Base-by-base conservation (phyloP, 2,797 vertebrate species). In the Fistularia tabacaria region DNA sequence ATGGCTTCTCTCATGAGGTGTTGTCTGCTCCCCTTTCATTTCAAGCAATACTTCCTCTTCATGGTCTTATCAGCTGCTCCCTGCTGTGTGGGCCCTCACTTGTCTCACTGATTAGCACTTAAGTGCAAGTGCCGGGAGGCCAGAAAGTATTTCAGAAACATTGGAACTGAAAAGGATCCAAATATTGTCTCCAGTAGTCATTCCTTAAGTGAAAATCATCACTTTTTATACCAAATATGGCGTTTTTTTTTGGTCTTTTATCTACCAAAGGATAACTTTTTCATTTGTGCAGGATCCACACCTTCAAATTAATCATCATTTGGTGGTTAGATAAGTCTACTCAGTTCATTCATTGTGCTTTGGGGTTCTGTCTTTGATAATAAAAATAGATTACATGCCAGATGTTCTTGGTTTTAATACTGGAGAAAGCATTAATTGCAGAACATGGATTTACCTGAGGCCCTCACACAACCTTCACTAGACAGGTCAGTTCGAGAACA, bases 101-200 rank as follows among this genome's bases (percentile, higher is more conserved):
- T 57, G 67, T 84, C 83, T 60, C 79, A 49, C 60, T 66, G 61
- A 79, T 79, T 75, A 68, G 69, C 65, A 50, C 72, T 59, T 67
- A 50, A 70, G 65, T 58, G 51, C 13, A 56, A 60, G 64, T 55
- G 54, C 36, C 62, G 46, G 47, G 52, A 51, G 44, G 48, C 1
- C 51, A 51, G 50, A 79, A 67, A 55, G 73, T 55, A 54, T 54
- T 51, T 68, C 64, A 66, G 37, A 66, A 44, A 25, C 47, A 57
- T 6, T 40, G 72, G 78, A 75, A 68, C 85, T 71, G 75, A 62
- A 72, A 62, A 36, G 66, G 47, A 36, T 48, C 61, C 13, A 3
- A 45, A 13, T 45, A 11, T 45, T 25, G 2, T 25, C 25, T 5
- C 5, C 25, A 25, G 25, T 25, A 25, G 5, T 25, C 25, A 25